These are phyloP conservation scores for Drosophila tanythrix DNA, from an alignment of 2,888 invertebrate genomes.

Conservation along the genomic window DNA sequence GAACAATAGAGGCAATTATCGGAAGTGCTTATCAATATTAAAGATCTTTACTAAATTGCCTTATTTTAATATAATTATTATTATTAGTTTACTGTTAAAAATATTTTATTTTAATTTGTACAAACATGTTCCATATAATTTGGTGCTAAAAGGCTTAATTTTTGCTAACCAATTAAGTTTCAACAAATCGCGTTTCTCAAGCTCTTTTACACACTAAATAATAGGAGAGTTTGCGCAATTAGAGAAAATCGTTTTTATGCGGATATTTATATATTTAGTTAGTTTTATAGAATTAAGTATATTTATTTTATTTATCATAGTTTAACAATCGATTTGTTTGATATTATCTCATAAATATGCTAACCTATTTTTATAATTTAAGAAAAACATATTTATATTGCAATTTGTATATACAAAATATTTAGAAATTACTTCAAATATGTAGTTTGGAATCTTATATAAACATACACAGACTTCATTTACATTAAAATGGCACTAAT, in stretches of 20 bases:
- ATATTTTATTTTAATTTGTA: not conserved
- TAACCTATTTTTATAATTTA: not conserved
- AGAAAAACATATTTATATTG: not conserved
- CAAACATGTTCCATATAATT: no score
- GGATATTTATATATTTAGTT: not conserved
- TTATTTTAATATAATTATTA: not conserved
- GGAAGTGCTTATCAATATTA: not conserved
- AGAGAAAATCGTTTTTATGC: not conserved
- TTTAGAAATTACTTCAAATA: not conserved
- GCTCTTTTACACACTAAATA: not conserved
- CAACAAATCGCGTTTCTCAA: not conserved
- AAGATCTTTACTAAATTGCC: not conserved
- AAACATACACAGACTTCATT: not conserved
- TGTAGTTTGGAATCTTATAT: not conserved
- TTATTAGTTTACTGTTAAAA: not conserved
- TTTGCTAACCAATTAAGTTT: not conserved
- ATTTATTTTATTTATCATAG: not conserved
- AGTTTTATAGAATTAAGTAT: not conserved
- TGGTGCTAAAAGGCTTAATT: not conserved
- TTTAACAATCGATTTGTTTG: not conserved
- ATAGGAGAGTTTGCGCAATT: not conserved
- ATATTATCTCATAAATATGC: not conserved
- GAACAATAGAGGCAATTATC: not conserved
- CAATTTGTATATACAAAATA: not conserved
- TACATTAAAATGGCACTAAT: not conserved